Evolutionary conservation across 1,140 invertebrate genomes (phyloP), one percentile per base, ranked within the genome.

Genomic region (Epicauta chinensis): DNA sequence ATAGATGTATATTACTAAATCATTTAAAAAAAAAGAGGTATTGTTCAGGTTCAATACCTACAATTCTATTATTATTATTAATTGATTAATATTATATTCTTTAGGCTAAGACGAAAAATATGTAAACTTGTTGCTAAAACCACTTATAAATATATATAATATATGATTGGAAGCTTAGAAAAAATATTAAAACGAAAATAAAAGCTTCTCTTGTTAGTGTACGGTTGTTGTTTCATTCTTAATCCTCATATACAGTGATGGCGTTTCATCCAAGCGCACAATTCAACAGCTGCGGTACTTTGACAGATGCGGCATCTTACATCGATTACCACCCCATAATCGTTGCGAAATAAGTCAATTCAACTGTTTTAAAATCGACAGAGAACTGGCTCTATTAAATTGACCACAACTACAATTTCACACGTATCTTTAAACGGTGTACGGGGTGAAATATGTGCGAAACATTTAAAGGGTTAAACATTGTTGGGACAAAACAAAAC

Each of bases 321-420:
- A 34, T 36, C 10, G 36, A 36, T 35, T 42, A 47, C n/a, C n/a
- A n/a, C n/a, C n/a, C n/a, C n/a, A n/a, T n/a, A n/a, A n/a, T n/a
- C n/a, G n/a, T n/a, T n/a, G n/a, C n/a, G n/a, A n/a, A n/a, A n/a
- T n/a, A n/a, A n/a, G n/a, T n/a, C n/a, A n/a, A n/a, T n/a, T n/a
- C n/a, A n/a, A n/a, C n/a, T n/a, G n/a, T n/a, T n/a, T n/a, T n/a
- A n/a, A 34, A 34, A 34, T 34, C 11, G 32, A n/a, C 1, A 34
- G 23, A 49, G 30, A 36, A 56, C 57, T 44, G 41, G 57, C 29
- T 45, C 57, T 59, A 59, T 59, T 59, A 59, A 51, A 39, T 34
- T 50, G 46, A 59, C 53, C 53, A 51, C 57, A 59, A 59, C 51
- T 42, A 47, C 56, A 58, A 59, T 59, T 59, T 59, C 57, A 59